Percentiles rank a stretch among this genome's conserved stretches.
phyloP scores from a whole-genome alignment of 1,140 invertebrate species.

The Cyrtorhinus lividipennis region DNA sequence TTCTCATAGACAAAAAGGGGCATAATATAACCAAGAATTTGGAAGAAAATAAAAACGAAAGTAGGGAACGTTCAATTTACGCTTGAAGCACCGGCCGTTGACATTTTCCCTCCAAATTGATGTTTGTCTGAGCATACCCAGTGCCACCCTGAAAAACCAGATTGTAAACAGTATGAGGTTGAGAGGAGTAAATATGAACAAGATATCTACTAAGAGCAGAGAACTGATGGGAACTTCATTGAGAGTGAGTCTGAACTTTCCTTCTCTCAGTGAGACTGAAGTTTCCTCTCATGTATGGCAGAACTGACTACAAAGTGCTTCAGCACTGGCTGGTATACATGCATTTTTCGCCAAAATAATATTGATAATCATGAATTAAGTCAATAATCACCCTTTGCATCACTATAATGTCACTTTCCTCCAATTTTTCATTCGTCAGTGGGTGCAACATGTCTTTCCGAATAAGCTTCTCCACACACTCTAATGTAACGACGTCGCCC shows the following conservation, averaged over 20 bases:
- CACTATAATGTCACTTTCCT: conserved; percentile 83
- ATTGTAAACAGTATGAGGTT: conserved; percentile 15
- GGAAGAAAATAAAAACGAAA: no score
- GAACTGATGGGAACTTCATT: not conserved
- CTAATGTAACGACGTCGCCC: conserved; percentile 91
- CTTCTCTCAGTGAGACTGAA: not conserved
- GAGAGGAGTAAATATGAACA: not conserved
- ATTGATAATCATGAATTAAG: not conserved
- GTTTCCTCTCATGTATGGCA: not conserved
- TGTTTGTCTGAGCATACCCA: conserved; percentile 78
- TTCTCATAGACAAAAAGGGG: no score
- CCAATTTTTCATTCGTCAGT: conserved; percentile 71
- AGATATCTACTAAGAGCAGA: not conserved
- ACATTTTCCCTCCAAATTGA: conserved; percentile 66
- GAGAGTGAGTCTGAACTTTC: not conserved
- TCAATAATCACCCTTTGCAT: conserved; percentile 58
- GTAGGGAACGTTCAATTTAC: no score
- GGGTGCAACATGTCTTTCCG: conserved; percentile 97
- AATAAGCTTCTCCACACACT: conserved; percentile 92
- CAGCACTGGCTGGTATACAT: no score
- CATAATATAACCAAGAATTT: no score
- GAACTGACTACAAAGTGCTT: not conserved
- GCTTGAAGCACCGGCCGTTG: conserved; percentile 76
- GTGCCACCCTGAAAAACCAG: conserved; percentile 66
- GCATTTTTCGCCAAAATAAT: no score